phyloP scores from a whole-genome alignment of 1,140 invertebrate species.

The Hycleus cichorii region DNA sequence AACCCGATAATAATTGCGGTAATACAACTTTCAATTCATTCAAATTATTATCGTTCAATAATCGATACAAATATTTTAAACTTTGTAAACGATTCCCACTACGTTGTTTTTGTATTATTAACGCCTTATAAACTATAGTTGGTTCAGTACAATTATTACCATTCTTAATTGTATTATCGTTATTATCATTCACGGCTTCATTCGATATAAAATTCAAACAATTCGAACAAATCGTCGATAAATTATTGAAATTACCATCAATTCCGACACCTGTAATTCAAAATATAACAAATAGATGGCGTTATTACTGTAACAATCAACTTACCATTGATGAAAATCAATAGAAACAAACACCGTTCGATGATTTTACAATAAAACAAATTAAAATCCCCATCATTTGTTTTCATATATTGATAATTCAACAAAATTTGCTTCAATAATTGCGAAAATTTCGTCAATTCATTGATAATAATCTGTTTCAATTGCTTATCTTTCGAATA shows the following conservation, averaged over 20 bases:
- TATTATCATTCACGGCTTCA: background rate
- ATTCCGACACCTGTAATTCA: no score
- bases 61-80: constrained; percentile 12
- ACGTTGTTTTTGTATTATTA: constrained; percentile 41
- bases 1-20: constrained; percentile 52
- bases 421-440: no score
- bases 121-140: background rate
- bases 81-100: constrained; percentile 46
- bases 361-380: constrained; percentile 26
- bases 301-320: background rate
- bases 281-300: no score
- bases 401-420: no score
- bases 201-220: no score
- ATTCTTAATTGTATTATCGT: background rate
- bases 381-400: constrained; percentile 12
- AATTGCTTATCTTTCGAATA: no score
- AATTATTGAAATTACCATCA: no score
- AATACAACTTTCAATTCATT: constrained; percentile 42
- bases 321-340: constrained; percentile 35
- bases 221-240: no score
- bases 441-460: no score
- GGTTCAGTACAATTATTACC: background rate
- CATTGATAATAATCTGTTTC: no score
- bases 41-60: constrained; percentile 11
- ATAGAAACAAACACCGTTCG: constrained; percentile 31